Conservation (phyloP, 2,113 vertebrate species). For the Apus apus region DNA sequence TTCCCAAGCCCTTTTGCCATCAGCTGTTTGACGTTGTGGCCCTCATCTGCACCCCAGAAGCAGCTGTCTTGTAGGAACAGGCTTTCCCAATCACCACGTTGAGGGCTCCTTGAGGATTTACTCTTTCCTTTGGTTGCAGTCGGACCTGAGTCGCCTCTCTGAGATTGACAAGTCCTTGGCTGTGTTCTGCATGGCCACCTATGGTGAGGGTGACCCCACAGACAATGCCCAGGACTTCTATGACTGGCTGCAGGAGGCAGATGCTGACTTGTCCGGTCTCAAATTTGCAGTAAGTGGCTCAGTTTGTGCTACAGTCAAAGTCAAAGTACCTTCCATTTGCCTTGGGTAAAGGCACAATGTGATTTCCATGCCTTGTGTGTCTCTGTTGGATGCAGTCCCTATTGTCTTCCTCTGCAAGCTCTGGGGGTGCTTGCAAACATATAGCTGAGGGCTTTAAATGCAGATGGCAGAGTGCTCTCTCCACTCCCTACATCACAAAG, state of each 20-base stretch:
- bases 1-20: neutral
- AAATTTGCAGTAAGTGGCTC: slow-evolving; percentile 87
- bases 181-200: slow-evolving; percentile 98
- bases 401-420: neutral
- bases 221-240: slow-evolving; percentile 99
- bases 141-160: slow-evolving; percentile 86
- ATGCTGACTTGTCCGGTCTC: slow-evolving; percentile 84
- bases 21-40: fast-evolving
- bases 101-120: neutral
- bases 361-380: neutral
- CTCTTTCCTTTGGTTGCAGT: slow-evolving; percentile 66
- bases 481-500: neutral
- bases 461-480: neutral
- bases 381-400: neutral
- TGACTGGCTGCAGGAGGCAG: slow-evolving; percentile 93
- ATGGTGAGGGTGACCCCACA: slow-evolving; percentile 94
- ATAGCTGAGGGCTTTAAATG: neutral
- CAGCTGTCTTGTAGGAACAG: fast-evolving
- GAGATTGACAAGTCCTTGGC: slow-evolving; percentile 92
- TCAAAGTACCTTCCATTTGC: neutral
- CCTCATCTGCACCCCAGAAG: neutral
- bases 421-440: neutral
- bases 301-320: neutral
- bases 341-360: neutral
- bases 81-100: fast-evolving